A percentile compares a stretch with the other conserved stretches of the same genome.
These are phyloP conservation scores for Solenopsis fugax DNA, from an alignment of 1,140 invertebrate genomes.

Conservation along the genomic window DNA sequence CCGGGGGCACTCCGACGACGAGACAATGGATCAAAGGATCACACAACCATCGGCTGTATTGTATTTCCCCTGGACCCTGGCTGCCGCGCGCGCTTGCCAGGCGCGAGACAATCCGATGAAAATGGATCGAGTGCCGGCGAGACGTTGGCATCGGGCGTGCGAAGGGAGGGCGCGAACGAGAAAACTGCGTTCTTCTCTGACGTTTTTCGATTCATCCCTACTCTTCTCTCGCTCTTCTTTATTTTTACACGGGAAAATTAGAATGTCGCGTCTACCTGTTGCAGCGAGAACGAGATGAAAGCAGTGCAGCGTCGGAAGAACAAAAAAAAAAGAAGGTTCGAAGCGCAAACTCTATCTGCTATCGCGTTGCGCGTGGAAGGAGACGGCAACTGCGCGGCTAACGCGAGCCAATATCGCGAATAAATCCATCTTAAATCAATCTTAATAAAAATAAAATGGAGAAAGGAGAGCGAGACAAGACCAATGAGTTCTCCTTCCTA, in stretches of 20 bases:
- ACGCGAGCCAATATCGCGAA: conserved; percentile 50
- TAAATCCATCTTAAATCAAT: conserved; percentile 61
- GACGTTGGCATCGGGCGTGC: neutral
- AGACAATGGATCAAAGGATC: conserved; percentile 81
- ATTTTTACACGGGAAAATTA: conserved; percentile 48
- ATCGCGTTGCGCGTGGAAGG: neutral
- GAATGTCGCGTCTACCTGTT: conserved; percentile 57
- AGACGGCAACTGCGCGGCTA: neutral
- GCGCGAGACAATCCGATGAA: conserved; percentile 45
- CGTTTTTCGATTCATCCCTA: conserved; percentile 14
- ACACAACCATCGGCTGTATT: conserved; percentile 18
- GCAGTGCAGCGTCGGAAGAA: neutral
- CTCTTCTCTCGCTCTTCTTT: neutral
- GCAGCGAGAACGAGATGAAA: conserved; percentile 17
- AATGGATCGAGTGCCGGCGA: conserved; percentile 41
- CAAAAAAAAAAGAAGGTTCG: neutral
- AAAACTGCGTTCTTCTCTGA: neutral
- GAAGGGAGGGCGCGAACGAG: neutral
- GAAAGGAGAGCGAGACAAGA: neutral
- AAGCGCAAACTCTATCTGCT: conserved; percentile 2
- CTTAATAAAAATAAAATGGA: conserved; percentile 54
- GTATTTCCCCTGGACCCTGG: conserved; percentile 62
- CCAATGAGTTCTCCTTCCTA: conserved; percentile 39
- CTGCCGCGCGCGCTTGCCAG: conserved; percentile 54
- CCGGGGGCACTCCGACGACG: conserved; percentile 65